phyloP scores from a whole-genome alignment of 2,797 vertebrate species.

The Poliocrania exsul region DNA sequence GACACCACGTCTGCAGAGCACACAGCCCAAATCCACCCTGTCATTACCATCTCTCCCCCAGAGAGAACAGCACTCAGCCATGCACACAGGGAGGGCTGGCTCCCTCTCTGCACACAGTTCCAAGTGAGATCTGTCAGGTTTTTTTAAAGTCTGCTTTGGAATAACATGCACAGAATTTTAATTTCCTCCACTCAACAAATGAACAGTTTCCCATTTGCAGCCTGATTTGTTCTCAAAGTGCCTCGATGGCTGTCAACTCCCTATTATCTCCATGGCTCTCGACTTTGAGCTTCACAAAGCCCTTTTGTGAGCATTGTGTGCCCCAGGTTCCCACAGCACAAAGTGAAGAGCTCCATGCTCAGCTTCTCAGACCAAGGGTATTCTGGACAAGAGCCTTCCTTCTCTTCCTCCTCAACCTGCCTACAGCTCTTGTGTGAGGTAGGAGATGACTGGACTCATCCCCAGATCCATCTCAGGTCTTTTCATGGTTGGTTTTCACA shows the following conservation, averaged over 20 bases:
- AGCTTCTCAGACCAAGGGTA: not conserved
- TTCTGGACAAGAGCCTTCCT: not conserved
- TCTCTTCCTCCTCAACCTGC: not conserved
- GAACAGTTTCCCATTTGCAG: not conserved
- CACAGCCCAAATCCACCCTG: not conserved
- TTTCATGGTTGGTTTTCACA: not conserved
- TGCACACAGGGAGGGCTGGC: not conserved
- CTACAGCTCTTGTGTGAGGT: not conserved
- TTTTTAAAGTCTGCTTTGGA: not conserved
- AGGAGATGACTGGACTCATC: not conserved
- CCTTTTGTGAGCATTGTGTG: not conserved
- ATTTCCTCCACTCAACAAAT: not conserved
- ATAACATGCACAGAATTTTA: not conserved
- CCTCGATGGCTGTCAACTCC: not conserved
- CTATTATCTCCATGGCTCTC: not conserved
- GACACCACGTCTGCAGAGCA: not conserved
- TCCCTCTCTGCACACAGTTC: not conserved
- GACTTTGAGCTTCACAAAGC: not conserved
- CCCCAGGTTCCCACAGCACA: not conserved
- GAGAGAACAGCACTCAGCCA: not conserved
- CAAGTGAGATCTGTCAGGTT: not conserved
- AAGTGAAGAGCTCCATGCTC: not conserved
- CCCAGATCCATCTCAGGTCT: not conserved
- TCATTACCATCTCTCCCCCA: not conserved
- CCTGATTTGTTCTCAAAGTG: not conserved